Evolutionary conservation across 2,113 vertebrate genomes (phyloP).

Genomic region (Periophthalmus modestus): DNA sequence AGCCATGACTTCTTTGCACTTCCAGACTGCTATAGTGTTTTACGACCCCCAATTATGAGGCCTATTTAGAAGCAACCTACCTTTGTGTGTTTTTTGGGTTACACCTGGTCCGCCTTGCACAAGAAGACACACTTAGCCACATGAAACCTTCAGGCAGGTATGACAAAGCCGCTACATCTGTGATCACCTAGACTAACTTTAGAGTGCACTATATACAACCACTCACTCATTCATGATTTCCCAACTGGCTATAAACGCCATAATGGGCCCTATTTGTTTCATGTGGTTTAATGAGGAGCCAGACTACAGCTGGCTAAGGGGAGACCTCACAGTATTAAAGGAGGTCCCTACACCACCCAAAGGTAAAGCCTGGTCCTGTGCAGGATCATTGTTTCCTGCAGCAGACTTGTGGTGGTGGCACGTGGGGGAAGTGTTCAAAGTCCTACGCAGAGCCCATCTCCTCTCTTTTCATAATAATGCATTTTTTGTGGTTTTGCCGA

Average conservation of each 20-base stretch:
- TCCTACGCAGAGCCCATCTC: slow-evolving; percentile 29
- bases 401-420: slow-evolving; percentile 45
- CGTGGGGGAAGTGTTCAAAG: slow-evolving; percentile 45
- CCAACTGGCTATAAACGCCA: slow-evolving; percentile 45
- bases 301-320: slow-evolving; percentile 60
- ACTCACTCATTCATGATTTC: slow-evolving; percentile 19
- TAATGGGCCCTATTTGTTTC: slow-evolving; percentile 74
- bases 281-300: slow-evolving; percentile 77
- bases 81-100: slow-evolving; percentile 65
- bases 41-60: slow-evolving; percentile 78
- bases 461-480: slow-evolving; percentile 48
- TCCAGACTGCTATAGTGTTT: slow-evolving; percentile 74
- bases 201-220: not conserved
- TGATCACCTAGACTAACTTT: slow-evolving; percentile 7
- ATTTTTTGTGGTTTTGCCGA: slow-evolving; percentile 63
- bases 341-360: slow-evolving; percentile 48
- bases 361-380: slow-evolving; percentile 51
- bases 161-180: slow-evolving; percentile 22
- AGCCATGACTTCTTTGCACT: slow-evolving; percentile 61
- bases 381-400: slow-evolving; percentile 66
- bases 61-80: slow-evolving; percentile 72
- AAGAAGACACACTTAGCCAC: slow-evolving; percentile 56
- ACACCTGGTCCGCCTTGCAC: slow-evolving; percentile 65
- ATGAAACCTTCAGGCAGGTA: slow-evolving; percentile 63
- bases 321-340: slow-evolving; percentile 69